These are phyloP conservation scores for Orthonyx spaldingii DNA, from an alignment of 2,113 vertebrate species.

Conservation along the genomic window DNA sequence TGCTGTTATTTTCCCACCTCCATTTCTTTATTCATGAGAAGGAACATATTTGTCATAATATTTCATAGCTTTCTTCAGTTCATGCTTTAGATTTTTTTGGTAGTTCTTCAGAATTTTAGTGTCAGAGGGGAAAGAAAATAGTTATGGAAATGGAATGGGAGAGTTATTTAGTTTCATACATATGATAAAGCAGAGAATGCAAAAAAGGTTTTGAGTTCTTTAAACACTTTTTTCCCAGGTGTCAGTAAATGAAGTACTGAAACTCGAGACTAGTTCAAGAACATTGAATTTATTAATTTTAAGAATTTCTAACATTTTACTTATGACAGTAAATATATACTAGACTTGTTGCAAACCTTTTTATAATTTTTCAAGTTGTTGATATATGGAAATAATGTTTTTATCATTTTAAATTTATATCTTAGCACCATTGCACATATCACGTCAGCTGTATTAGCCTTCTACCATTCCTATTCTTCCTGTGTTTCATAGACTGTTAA, in stretches of 20 bases:
- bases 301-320: not conserved
- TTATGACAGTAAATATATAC: not conserved
- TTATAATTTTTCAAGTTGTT: not conserved
- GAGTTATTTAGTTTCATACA: not conserved
- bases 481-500: not conserved
- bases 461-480: not conserved
- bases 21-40: not conserved
- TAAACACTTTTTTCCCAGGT: not conserved
- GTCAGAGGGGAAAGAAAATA: not conserved
- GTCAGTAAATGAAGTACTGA: not conserved
- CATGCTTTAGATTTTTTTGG: not conserved
- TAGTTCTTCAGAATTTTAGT: not conserved
- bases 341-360: not conserved
- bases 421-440: rapidly evolving
- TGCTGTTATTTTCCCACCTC: not conserved
- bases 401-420: not conserved
- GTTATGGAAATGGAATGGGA: not conserved
- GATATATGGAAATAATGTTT: not conserved
- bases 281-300: not conserved
- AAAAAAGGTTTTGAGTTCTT: not conserved
- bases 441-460: not conserved
- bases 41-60: not conserved
- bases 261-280: not conserved
- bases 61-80: not conserved
- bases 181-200: not conserved